Evolutionary conservation across 2,888 invertebrate genomes (phyloP).

Genomic region (Perdita meconis): DNA sequence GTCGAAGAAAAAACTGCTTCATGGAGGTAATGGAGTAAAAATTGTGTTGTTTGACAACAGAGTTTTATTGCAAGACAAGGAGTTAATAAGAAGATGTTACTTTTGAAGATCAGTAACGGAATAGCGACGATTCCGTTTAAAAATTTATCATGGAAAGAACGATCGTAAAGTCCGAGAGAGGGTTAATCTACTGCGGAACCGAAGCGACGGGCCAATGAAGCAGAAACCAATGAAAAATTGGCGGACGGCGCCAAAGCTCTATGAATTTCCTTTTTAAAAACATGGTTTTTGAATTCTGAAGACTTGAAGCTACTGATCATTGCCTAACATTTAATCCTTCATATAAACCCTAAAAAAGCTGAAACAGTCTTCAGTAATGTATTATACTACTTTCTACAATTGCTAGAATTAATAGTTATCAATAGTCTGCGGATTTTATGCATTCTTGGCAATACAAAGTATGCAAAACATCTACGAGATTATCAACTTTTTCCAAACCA

Average conservation of each 20-base stretch:
- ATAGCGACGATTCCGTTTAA: constrained; percentile 49
- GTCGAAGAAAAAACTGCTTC: no score
- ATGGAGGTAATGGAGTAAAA: no score
- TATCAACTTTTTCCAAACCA: no score
- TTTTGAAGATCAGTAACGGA: constrained; percentile 29
- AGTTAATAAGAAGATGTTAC: not conserved
- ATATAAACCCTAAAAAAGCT: no score
- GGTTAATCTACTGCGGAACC: constrained; percentile 62
- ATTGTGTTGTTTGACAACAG: no score
- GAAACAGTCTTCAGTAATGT: no score
- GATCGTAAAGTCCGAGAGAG: constrained; percentile 66
- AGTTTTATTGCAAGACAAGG: not conserved
- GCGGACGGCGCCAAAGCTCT: constrained; percentile 58
- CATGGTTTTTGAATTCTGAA: not conserved
- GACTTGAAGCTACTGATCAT: no score
- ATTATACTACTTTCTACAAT: no score
- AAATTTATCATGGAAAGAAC: constrained; percentile 58
- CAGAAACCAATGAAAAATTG: constrained; percentile 64
- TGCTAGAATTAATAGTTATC: no score
- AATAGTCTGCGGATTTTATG: no score
- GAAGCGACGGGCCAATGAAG: constrained; percentile 68
- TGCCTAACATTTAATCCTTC: not conserved
- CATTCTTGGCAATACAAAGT: no score
- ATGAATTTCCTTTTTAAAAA: constrained; percentile 22
- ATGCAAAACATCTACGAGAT: no score